Evolutionary conservation across 2,797 vertebrate genomes (phyloP).

Genomic region (Hemibagrus guttatus): DNA sequence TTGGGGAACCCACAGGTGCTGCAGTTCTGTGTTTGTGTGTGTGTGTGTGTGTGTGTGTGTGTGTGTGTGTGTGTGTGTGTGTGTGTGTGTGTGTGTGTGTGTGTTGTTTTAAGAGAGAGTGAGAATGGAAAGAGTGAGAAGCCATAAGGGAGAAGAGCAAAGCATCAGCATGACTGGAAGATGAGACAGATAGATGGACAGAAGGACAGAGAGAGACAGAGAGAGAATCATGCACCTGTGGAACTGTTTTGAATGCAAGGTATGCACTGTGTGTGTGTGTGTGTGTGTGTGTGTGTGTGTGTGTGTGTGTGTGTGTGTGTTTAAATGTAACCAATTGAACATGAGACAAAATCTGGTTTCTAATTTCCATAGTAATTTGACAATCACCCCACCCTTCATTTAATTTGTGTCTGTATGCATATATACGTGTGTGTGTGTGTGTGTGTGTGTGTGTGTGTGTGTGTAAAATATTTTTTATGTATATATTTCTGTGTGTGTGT

Average conservation of each 20-base stretch:
- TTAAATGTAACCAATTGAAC: slow-evolving; percentile 6
- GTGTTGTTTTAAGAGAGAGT: slow-evolving; percentile 1
- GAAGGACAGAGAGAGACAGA: background rate
- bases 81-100: slow-evolving; percentile 31
- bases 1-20: slow-evolving; percentile 36
- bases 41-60: slow-evolving; percentile 27
- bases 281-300: slow-evolving; percentile 19
- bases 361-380: slow-evolving; percentile 31
- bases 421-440: slow-evolving; percentile 1
- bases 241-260: slow-evolving; percentile 41
- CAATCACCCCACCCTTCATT: background rate
- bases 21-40: slow-evolving; percentile 2
- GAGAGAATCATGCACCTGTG: slow-evolving; percentile 24
- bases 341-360: slow-evolving; percentile 12
- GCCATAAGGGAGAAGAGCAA: slow-evolving; percentile 18
- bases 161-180: background rate
- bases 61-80: slow-evolving; percentile 24
- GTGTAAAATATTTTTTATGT: slow-evolving; percentile 49
- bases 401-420: slow-evolving; percentile 5
- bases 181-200: slow-evolving; percentile 3
- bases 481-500: slow-evolving; percentile 3
- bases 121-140: slow-evolving; percentile 40
- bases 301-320: slow-evolving; percentile 19
- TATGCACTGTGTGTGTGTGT: slow-evolving; percentile 27
- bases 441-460: background rate